A percentile compares a stretch with the other conserved stretches of the same genome.
Evolutionary conservation across 2,888 invertebrate genomes (phyloP).

Genomic region (Epirrhoe tristata): DNA sequence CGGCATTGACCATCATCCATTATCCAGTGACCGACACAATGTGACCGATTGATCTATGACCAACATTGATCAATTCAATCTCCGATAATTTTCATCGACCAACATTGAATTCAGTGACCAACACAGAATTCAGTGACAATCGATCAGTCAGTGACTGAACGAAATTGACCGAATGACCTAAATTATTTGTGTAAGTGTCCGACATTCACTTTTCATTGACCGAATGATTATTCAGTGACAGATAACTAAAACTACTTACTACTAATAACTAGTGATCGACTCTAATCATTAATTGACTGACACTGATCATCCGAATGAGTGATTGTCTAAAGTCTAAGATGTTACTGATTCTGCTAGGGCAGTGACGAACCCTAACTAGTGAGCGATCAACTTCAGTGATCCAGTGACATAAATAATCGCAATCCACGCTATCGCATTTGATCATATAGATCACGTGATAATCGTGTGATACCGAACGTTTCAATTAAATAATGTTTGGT

Average conservation of each 20-base stretch:
- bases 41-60: neutral
- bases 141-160: constrained; percentile 2
- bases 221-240: neutral
- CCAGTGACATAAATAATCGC: neutral
- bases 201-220: neutral
- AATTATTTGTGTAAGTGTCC: neutral
- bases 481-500: neutral
- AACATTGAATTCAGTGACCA: constrained; percentile 1
- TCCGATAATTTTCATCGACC: neutral
- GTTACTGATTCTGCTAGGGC: too few species aligned
- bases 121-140: constrained; percentile 6
- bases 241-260: too few species aligned
- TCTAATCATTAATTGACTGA: neutral
- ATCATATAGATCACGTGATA: constrained; percentile 31
- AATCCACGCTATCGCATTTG: neutral
- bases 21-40: neutral
- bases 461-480: constrained; percentile 31
- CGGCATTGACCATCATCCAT: constrained; percentile 53
- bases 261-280: too few species aligned
- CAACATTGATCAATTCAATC: constrained; percentile 1
- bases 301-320: neutral
- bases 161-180: neutral
- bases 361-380: neutral
- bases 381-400: constrained; percentile 4
- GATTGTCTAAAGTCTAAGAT: neutral